Conservation (phyloP, 2,113 vertebrate genomes). For the Cephalopholis sonnerati region DNA sequence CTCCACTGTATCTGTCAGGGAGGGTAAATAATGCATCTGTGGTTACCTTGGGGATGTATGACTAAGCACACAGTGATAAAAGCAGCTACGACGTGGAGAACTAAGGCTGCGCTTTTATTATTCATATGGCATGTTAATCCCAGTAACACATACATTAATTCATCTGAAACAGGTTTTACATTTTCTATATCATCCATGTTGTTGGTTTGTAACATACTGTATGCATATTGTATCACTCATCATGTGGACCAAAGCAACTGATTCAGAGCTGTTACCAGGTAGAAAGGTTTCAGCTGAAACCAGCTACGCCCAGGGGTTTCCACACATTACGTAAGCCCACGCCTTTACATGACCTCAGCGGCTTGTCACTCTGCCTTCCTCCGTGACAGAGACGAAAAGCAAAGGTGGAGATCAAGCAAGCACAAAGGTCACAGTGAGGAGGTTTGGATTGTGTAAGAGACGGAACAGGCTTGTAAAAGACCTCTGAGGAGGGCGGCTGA, state of each 20-base stretch:
- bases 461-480: background rate
- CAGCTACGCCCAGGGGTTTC: constrained; percentile 23
- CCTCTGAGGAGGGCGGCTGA: background rate
- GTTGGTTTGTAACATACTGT: constrained; percentile 1
- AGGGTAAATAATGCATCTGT: constrained; percentile 37
- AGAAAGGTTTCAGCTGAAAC: constrained; percentile 48
- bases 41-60: constrained; percentile 18
- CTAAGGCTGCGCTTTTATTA: background rate
- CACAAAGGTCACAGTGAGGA: constrained; percentile 28
- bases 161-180: background rate
- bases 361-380: constrained; percentile 24
- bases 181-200: background rate
- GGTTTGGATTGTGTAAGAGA: constrained; percentile 10
- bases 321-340: constrained; percentile 33
- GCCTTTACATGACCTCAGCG: constrained; percentile 25
- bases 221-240: background rate
- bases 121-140: background rate
- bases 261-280: constrained; percentile 16
- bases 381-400: constrained; percentile 15
- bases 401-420: background rate
- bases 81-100: background rate
- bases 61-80: constrained; percentile 21
- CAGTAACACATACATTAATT: background rate
- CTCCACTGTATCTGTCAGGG: constrained; percentile 6
- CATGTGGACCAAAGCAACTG: background rate